Evolutionary conservation across 2,888 invertebrate species (phyloP), one percentile per base, ranked within the genome.

Genomic region (Rhimphoctona megacephalus): DNA sequence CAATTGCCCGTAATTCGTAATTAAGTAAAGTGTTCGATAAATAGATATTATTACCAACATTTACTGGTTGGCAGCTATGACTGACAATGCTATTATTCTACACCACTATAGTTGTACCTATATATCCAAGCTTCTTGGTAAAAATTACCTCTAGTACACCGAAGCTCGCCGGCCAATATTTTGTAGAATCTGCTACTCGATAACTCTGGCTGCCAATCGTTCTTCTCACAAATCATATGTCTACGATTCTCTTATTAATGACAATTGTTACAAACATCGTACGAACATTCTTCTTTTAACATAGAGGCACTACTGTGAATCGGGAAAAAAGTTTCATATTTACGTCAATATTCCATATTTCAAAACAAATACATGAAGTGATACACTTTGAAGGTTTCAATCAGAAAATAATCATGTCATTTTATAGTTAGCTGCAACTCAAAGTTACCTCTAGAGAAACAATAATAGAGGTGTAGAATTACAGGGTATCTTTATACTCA

Each of bases 401-500:
- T 14, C 14, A 43, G 43, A 43, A 43, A 43, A 43, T 3, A 43
- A 43, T 43, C 43, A 43, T 43, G 43, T 2, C 43, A 43, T 11
- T 43, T 7, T 14, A 11, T 11, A 43, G 43, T 11, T 11, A 43
- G 43, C 43, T 43, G 14, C 43, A 43, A 14, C 43, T 43, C 43
- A 43, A n/a, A 49, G 49, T 49, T n/a, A 49, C 0, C 49, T 49
- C 33, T 33, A 77, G 67, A 33, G 52, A 39, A 52, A 67, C 67
- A n/a, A 49, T 52, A 33, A 66, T 39, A 39, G 22, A 67, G 39
- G 22, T 64, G 64, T 49, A 11, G 77, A 49, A 33, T 36, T 46
- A 49, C n/a, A 11, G 19, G 67, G n/a, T 39, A 43, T 33, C 52
- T 30, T 81, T 67, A 36, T 43, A 81, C 30, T 54, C 52, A 43